Evolutionary conservation across 2,797 vertebrate species (phyloP).

Genomic region (Artibeus lituratus): DNA sequence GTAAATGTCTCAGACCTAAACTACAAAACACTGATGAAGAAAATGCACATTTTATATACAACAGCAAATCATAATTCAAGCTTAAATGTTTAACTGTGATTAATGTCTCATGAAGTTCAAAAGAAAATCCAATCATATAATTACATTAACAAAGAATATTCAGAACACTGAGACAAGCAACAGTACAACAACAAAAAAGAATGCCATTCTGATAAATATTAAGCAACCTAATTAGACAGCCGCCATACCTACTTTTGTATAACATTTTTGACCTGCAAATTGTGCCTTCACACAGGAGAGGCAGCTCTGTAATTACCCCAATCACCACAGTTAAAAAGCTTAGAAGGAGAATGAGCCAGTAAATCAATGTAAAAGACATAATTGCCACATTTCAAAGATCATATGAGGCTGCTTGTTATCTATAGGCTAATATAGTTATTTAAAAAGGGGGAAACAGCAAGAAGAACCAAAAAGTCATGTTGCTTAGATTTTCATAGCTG

Average conservation of each 20-base stretch:
- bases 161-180: slow-evolving; percentile 22
- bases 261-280: slow-evolving; percentile 69
- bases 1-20: neutral
- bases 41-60: slow-evolving; percentile 25
- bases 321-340: slow-evolving; percentile 68
- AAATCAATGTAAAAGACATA: slow-evolving; percentile 68
- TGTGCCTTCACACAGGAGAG: slow-evolving; percentile 52
- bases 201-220: slow-evolving; percentile 67
- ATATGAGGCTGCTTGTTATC: slow-evolving; percentile 48
- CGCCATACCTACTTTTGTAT: slow-evolving; percentile 49
- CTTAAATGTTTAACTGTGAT: slow-evolving; percentile 58
- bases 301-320: slow-evolving; percentile 66
- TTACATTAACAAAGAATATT: slow-evolving; percentile 65
- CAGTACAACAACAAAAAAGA: slow-evolving; percentile 49
- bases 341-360: slow-evolving; percentile 60
- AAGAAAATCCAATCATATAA: slow-evolving; percentile 66
- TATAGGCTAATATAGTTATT: slow-evolving; percentile 42
- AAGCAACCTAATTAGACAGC: slow-evolving; percentile 68
- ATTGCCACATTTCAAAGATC: slow-evolving; percentile 65
- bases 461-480: slow-evolving; percentile 26
- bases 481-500: slow-evolving; percentile 26
- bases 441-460: neutral
- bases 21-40: neutral
- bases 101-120: slow-evolving; percentile 56
- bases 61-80: slow-evolving; percentile 32